phyloP scores from a whole-genome alignment of 2,888 invertebrate species.

The Lepeophtheirus nordmannii region DNA sequence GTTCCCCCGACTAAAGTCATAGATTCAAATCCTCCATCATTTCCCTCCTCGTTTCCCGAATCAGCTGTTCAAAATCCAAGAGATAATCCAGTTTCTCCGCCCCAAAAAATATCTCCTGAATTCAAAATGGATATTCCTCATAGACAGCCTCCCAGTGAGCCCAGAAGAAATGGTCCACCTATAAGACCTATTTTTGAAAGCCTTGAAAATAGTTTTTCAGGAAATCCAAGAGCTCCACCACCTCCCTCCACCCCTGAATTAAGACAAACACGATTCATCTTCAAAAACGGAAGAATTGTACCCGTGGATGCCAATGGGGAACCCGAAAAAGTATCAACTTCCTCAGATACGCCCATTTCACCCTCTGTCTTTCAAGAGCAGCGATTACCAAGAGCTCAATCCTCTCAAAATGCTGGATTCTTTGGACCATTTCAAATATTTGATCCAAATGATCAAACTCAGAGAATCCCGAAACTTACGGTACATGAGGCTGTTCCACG shows the following conservation, averaged over 20 bases:
- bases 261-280: background rate
- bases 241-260: background rate
- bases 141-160: too few species aligned
- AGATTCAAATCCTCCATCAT: background rate
- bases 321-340: background rate
- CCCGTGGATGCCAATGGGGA: background rate
- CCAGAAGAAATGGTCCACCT: background rate
- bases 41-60: too few species aligned
- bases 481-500: background rate
- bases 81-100: too few species aligned
- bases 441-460: background rate
- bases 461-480: background rate
- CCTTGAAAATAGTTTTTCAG: background rate
- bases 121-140: too few species aligned
- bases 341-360: background rate
- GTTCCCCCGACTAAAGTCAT: background rate
- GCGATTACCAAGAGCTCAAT: background rate
- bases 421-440: conserved; percentile 4
- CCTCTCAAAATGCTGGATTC: background rate
- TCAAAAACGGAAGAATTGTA: background rate
- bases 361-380: background rate
- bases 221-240: too few species aligned
- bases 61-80: too few species aligned
- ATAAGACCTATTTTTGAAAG: background rate
- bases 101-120: too few species aligned